phyloP scores from a whole-genome alignment of 2,113 vertebrate genomes.

The Todiramphus chloris region DNA sequence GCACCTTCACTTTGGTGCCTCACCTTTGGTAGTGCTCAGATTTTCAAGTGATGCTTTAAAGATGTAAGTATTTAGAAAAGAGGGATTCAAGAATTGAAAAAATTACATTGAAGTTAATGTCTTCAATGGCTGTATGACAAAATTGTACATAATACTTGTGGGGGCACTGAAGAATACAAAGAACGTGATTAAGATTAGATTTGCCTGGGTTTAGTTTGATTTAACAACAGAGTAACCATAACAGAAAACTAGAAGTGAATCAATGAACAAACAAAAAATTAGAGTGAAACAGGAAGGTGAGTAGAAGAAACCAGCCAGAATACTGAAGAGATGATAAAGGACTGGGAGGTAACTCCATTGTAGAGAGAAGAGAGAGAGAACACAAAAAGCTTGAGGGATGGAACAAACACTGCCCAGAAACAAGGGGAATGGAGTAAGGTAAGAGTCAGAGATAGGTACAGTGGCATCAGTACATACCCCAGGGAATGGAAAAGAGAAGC shows the following conservation, averaged over 20 bases:
- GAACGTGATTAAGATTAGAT: not conserved
- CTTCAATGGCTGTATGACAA: not conserved
- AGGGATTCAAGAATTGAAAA: not conserved
- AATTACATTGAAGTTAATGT: not conserved
- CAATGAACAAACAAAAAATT: not conserved
- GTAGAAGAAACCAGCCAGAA: not conserved
- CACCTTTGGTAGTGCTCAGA: not conserved
- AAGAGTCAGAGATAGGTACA: not conserved
- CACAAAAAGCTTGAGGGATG: not conserved
- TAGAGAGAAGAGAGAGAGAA: not conserved
- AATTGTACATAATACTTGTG: not conserved
- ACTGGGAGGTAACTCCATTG: not conserved
- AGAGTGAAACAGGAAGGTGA: not conserved
- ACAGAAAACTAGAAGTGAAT: not conserved
- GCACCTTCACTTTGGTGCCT: not conserved
- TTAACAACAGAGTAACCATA: not conserved
- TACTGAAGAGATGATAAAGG: not conserved
- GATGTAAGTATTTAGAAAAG: not conserved
- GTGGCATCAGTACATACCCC: not conserved
- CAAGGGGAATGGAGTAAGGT: rapidly evolving
- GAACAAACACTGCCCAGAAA: not conserved
- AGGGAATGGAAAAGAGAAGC: not conserved
- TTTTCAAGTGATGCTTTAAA: not conserved
- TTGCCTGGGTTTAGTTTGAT: not conserved
- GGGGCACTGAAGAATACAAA: not conserved